phyloP scores from a whole-genome alignment of 2,888 invertebrate species.

The Ramazzottius varieornatus region DNA sequence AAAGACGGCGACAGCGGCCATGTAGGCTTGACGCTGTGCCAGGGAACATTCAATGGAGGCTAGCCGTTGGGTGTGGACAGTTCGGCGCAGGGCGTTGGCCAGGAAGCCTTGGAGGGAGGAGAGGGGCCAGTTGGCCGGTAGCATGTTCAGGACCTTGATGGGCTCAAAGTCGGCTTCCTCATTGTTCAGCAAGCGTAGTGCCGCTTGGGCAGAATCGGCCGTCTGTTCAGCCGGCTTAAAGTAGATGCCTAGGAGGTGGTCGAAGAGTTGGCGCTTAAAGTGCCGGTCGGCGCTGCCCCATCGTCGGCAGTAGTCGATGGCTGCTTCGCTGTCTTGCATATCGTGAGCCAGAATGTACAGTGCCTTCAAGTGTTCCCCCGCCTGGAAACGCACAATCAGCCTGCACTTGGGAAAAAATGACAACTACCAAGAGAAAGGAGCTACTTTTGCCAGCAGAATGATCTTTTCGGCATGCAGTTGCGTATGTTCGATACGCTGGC shows the following conservation, averaged over 20 bases:
- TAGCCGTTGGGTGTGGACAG: background rate
- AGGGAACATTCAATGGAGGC: too few species aligned
- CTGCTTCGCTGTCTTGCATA: background rate
- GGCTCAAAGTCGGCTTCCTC: background rate
- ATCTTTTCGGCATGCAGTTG: background rate
- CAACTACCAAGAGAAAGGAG: too few species aligned
- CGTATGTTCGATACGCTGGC: background rate
- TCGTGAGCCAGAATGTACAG: background rate
- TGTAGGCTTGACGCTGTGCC: too few species aligned
- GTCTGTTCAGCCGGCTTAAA: background rate
- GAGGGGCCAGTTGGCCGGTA: constrained; percentile 1
- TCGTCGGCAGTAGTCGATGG: background rate
- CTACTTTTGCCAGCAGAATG: background rate
- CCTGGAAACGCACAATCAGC: background rate
- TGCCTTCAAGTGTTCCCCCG: background rate
- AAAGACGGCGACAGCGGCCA: too few species aligned
- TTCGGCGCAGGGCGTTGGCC: background rate
- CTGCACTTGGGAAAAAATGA: too few species aligned
- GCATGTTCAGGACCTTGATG: background rate
- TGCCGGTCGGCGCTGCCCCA: background rate
- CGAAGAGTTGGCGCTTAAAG: background rate
- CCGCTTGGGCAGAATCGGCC: background rate
- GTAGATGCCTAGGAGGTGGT: background rate
- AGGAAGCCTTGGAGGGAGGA: background rate
- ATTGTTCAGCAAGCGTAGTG: background rate